Evolutionary conservation across 2,113 vertebrate species (phyloP).

Genomic region (Orthochromis indermauri): DNA sequence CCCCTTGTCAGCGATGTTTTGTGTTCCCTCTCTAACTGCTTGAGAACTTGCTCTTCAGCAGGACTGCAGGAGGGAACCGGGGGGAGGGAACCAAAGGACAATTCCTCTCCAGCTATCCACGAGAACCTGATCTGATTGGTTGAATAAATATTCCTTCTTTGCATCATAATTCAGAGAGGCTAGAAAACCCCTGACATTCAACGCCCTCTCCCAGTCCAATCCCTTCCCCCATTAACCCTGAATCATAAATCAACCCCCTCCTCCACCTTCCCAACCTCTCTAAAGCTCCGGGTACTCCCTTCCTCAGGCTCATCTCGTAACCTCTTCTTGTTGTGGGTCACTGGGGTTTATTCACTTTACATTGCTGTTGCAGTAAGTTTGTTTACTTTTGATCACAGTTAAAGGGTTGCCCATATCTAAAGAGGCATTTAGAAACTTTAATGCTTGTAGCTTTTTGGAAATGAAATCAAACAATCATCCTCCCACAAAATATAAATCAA

Average conservation of each 20-base stretch:
- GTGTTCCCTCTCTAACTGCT: neutral
- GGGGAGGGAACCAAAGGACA: neutral
- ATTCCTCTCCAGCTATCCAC: neutral
- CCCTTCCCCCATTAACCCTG: slow-evolving; percentile 38
- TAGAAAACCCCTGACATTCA: slow-evolving; percentile 43
- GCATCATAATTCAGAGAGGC: slow-evolving; percentile 28
- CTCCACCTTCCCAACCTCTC: slow-evolving; percentile 49
- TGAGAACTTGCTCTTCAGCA: neutral
- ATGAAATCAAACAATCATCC: neutral
- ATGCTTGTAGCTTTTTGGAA: neutral
- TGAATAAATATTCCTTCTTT: slow-evolving; percentile 16
- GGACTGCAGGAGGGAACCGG: neutral
- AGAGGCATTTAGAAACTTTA: neutral
- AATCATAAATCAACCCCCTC: slow-evolving; percentile 63
- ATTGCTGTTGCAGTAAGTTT: slow-evolving; percentile 10
- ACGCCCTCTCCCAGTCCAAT: neutral
- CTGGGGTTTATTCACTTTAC: slow-evolving; percentile 9
- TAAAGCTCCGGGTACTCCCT: neutral
- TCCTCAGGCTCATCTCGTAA: neutral
- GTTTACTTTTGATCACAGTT: slow-evolving; percentile 8
- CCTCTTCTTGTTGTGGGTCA: slow-evolving; percentile 26
- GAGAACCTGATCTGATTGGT: slow-evolving; percentile 23
- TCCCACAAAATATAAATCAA: neutral
- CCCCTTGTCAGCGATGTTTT: slow-evolving; percentile 70
- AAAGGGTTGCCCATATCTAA: neutral